Conservation (phyloP, 1,140 invertebrate genomes). For the Chironomus tepperi region DNA sequence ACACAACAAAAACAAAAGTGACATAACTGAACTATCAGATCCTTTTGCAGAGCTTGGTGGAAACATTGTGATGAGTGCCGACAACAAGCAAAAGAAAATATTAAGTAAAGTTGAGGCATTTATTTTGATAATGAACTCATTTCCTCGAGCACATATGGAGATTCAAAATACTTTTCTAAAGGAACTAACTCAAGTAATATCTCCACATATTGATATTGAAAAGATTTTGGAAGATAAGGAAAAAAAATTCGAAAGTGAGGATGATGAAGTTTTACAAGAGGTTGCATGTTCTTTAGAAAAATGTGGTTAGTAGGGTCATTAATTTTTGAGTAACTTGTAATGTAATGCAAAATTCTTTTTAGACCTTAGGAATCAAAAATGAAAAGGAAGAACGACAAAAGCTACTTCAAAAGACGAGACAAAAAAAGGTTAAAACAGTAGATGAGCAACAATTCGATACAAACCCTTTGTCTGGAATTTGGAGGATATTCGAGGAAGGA, state of each 20-base stretch:
- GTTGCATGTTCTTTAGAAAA: not conserved
- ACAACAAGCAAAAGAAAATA: not conserved
- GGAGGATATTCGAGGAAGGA: not conserved
- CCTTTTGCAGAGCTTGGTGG: not conserved
- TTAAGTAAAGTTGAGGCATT: conserved; percentile 8
- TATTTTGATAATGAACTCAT: not conserved
- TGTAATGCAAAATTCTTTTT: too few species aligned
- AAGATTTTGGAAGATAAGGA: conserved; percentile 1
- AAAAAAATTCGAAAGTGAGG: not conserved
- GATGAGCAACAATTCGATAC: not conserved
- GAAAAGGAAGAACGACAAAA: not conserved
- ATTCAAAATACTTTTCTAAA: not conserved
- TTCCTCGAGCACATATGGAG: not conserved
- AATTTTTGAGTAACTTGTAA: too few species aligned
- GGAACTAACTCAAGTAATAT: not conserved
- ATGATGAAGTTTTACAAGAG: not conserved
- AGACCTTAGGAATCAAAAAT: too few species aligned
- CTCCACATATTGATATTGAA: not conserved
- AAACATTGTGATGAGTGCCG: not conserved
- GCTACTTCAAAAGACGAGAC: not conserved
- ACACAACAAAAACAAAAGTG: not conserved
- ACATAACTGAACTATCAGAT: not conserved
- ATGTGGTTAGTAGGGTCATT: not conserved
- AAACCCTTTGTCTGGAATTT: not conserved
- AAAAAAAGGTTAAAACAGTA: not conserved